Percentiles rank a stretch among this genome's conserved stretches.
Conservation (phyloP, 2,888 invertebrate genomes). For the Hedya salicella region DNA sequence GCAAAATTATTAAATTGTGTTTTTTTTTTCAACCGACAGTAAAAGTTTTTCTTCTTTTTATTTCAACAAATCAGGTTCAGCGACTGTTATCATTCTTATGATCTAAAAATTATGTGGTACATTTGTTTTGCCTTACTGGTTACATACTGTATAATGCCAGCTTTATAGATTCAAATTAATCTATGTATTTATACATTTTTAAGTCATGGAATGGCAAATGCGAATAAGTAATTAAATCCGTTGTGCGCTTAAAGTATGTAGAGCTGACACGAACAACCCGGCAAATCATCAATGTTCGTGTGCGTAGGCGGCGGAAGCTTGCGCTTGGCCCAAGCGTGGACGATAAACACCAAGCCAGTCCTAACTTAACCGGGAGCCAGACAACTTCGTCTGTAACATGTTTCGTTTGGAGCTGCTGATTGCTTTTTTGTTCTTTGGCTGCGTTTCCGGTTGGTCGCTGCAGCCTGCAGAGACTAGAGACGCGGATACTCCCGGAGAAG, state of each 20-base stretch:
- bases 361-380: constrained; percentile 6
- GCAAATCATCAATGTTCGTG: constrained; percentile 21
- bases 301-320: constrained; percentile 33
- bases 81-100: no score
- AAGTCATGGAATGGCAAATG: neutral
- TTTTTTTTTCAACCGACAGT: no score
- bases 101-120: no score
- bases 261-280: constrained; percentile 12
- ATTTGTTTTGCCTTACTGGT: no score
- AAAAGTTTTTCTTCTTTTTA: no score
- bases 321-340: constrained; percentile 22
- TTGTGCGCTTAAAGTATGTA: neutral
- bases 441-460: constrained; percentile 9
- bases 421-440: constrained; percentile 2
- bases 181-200: no score
- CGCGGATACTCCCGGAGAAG: constrained; percentile 17
- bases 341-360: constrained; percentile 31
- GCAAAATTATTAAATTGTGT: no score
- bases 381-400: constrained; percentile 9
- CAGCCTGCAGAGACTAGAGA: neutral
- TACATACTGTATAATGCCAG: no score
- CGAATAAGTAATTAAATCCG: neutral
- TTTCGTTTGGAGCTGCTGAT: constrained; percentile 5
- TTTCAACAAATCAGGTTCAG: no score
- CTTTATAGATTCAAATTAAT: no score